Base-by-base conservation (phyloP, 1,140 invertebrate genomes). In the Tetraneura akinire region DNA sequence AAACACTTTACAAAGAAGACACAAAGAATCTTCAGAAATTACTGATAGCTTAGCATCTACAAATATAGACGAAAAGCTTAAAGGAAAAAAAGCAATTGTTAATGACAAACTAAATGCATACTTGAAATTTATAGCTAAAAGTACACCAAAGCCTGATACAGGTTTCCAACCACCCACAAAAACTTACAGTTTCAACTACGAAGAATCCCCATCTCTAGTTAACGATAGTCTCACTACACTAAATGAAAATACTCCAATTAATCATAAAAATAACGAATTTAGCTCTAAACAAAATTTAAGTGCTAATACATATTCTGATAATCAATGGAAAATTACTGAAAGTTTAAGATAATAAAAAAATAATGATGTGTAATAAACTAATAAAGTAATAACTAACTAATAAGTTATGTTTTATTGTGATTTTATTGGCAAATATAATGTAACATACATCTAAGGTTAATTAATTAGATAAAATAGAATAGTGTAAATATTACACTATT, bases 91-190 rank as follows among this genome's bases (percentile, higher is more conserved):
- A 78, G 21, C 23, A 26, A 5, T 78, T 42, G 53, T 81, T 23
- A 81, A 81, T 11, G 80, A 81, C 37, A 81, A 81, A 53, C 71
- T 81, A 26, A 76, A 73, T 32, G 80, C 80, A 6, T 81, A 81
- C 32, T 55, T 81, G 55, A 81, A 78, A 55, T 81, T 66, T 18
- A 81, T 62, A 62, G 62, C 80, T 26, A 81, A 73, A 6, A 80
- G 29, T 53, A 80, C 78, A 32, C 49, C 32, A 26, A 49, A 71
- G 18, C 68, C 80, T 26, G 49, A 81, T n/a, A 70, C 62, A 53
- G 71, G 80, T 32, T 83, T 83, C 47, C 81, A 83, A 57, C 73
- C 82, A 18, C 82, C 82, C 32, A 81, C 60, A 32, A 70, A 82
- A 47, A 83, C 81, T 42, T 82, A 80, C 29, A 81, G 82, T 29